phyloP scores from a whole-genome alignment of 2,888 invertebrate genomes.

The Oxytorus armatus region DNA sequence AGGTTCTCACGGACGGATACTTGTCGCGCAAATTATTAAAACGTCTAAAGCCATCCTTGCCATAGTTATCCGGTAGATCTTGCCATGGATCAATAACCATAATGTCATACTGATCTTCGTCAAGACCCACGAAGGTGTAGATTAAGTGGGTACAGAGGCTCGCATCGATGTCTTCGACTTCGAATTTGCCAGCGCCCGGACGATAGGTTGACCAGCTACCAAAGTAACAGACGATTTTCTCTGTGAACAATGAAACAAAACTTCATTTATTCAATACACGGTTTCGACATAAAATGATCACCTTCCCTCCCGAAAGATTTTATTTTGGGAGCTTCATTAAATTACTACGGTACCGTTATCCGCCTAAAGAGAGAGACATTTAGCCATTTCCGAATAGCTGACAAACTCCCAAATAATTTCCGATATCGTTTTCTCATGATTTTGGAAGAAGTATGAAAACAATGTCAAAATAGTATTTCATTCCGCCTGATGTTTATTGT shows the following conservation, averaged over 20 bases:
- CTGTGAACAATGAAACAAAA: slow-evolving; percentile 81
- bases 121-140: slow-evolving; percentile 91
- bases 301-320: too few species aligned
- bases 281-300: too few species aligned
- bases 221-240: slow-evolving; percentile 90
- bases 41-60: slow-evolving; percentile 85
- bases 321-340: too few species aligned
- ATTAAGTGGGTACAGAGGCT: slow-evolving; percentile 90
- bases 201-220: slow-evolving; percentile 92
- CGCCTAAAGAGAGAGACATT: too few species aligned
- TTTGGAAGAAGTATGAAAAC: too few species aligned
- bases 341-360: too few species aligned
- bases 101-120: slow-evolving; percentile 84
- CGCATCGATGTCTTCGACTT: slow-evolving; percentile 89
- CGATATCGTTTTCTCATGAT: too few species aligned
- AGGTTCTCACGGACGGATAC: slow-evolving; percentile 86
- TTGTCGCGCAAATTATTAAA: slow-evolving; percentile 86
- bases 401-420: too few species aligned
- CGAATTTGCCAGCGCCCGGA: slow-evolving; percentile 87
- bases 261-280: neutral
- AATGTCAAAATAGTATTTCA: too few species aligned
- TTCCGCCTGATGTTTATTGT: too few species aligned
- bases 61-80: slow-evolving; percentile 86
- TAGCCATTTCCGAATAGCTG: too few species aligned
- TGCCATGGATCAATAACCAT: slow-evolving; percentile 87